Conservation (phyloP, 1,140 invertebrate species). For the Globodera rostochiensis region DNA sequence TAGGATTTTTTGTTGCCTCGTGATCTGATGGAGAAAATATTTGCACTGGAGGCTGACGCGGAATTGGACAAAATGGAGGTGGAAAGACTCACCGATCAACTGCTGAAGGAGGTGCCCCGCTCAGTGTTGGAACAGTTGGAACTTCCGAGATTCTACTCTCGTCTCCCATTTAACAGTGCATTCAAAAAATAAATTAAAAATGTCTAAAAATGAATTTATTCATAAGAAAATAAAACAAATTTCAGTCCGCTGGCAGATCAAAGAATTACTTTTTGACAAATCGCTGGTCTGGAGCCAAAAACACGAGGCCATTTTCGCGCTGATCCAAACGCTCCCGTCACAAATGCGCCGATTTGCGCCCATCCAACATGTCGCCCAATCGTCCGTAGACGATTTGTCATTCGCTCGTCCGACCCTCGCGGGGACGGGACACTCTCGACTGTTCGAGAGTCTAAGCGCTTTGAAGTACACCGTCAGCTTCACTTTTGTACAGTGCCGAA, state of each 20-base stretch:
- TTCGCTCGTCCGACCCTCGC: neutral
- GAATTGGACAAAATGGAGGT: constrained; percentile 38
- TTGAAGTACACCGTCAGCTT: constrained; percentile 45
- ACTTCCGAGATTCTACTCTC: constrained; percentile 41
- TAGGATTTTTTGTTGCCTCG: constrained; percentile 43
- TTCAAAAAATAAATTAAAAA: too few species aligned
- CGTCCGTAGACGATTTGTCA: neutral
- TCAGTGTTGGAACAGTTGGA: constrained; percentile 41
- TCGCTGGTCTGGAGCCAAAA: constrained; percentile 35
- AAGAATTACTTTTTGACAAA: constrained; percentile 46
- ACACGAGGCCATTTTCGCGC: constrained; percentile 38
- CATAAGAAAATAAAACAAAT: neutral
- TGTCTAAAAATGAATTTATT: too few species aligned
- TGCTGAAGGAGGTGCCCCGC: constrained; percentile 24
- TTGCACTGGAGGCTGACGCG: constrained; percentile 31
- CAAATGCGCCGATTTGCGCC: constrained; percentile 31
- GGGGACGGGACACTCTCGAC: constrained; percentile 37
- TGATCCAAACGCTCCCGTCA: constrained; percentile 34
- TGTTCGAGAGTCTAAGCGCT: constrained; percentile 41
- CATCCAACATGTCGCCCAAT: constrained; percentile 13
- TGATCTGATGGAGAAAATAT: constrained; percentile 43
- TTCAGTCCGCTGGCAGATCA: constrained; percentile 40
- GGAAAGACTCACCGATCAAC: constrained; percentile 34
- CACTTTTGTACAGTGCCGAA: constrained; percentile 36
- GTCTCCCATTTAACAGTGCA: constrained; percentile 31